Conservation (phyloP, 2,113 vertebrate genomes). For the Megaleporinus macrocephalus region DNA sequence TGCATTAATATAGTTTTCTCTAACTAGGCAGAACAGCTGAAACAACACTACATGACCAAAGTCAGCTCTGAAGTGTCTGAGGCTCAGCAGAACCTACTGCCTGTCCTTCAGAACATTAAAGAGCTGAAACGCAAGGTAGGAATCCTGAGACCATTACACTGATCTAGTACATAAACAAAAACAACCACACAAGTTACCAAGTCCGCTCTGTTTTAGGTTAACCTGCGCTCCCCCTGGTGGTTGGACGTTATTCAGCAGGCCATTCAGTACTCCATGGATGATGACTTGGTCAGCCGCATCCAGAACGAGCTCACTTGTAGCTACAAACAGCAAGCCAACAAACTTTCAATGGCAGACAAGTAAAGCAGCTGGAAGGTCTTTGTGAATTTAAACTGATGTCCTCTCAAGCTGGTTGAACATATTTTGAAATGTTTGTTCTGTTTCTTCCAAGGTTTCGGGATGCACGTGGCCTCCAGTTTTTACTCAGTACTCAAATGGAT, state of each 20-base stretch:
- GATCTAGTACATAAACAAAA: constrained; percentile 27
- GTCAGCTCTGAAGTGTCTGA: constrained; percentile 94
- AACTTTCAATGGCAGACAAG: constrained; percentile 96
- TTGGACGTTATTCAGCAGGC: constrained; percentile 89
- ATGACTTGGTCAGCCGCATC: constrained; percentile 90
- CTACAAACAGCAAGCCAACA: constrained; percentile 90
- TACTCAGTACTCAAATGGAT: constrained; percentile 90
- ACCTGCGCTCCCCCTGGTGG: constrained; percentile 92
- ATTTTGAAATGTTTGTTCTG: background rate
- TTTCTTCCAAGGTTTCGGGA: constrained; percentile 86
- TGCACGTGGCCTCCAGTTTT: constrained; percentile 88
- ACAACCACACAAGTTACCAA: background rate
- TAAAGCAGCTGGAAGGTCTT: constrained; percentile 61
- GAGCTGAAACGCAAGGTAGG: constrained; percentile 92
- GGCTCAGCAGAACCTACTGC: constrained; percentile 89
- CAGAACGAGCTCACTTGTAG: constrained; percentile 92
- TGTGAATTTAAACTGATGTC: background rate
- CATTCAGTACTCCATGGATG: constrained; percentile 84
- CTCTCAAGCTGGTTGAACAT: no score
- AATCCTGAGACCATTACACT: constrained; percentile 34
- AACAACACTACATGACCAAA: constrained; percentile 97
- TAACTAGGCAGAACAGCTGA: constrained; percentile 88
- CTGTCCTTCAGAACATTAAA: constrained; percentile 87
- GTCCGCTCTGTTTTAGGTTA: constrained; percentile 64
- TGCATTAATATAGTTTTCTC: background rate